phyloP scores from a whole-genome alignment of 1,140 invertebrate species.

The Dreissena rostriformis region DNA sequence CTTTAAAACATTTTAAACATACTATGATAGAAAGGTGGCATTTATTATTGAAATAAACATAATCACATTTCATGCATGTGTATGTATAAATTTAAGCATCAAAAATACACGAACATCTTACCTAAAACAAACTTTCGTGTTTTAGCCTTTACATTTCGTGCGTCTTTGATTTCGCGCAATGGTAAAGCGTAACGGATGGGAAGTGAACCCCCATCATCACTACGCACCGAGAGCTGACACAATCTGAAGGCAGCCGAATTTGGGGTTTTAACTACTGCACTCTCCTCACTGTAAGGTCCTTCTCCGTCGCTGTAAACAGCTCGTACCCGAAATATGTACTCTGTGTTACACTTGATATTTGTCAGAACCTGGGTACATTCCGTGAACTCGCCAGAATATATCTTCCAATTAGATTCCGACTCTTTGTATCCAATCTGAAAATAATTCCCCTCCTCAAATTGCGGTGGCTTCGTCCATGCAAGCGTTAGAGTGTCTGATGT shows the following conservation, averaged over 20 bases:
- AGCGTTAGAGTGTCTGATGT: not conserved
- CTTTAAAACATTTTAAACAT: no score
- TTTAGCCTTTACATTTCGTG: constrained; percentile 33
- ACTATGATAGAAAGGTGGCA: not conserved
- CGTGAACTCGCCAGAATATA: not conserved
- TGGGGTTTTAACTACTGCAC: constrained; percentile 21
- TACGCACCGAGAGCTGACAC: not conserved
- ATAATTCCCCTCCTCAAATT: not conserved
- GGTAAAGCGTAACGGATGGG: constrained; percentile 13
- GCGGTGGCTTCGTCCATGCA: not conserved
- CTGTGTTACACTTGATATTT: constrained; percentile 12
- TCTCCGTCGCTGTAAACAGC: constrained; percentile 22
- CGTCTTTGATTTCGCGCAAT: not conserved
- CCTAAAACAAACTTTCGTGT: constrained; percentile 48
- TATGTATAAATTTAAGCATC: no score
- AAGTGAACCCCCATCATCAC: not conserved
- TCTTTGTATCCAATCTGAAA: constrained; percentile 16
- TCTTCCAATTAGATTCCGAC: not conserved
- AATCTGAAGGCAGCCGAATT: constrained; percentile 15
- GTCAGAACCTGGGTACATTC: not conserved
- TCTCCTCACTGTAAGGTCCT: constrained; percentile 23
- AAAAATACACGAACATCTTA: constrained; percentile 10
- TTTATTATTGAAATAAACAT: not conserved
- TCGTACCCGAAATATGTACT: constrained; percentile 31
- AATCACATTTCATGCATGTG: not conserved